phyloP scores from a whole-genome alignment of 2,797 vertebrate genomes.

The Gastrophryne carolinensis region DNA sequence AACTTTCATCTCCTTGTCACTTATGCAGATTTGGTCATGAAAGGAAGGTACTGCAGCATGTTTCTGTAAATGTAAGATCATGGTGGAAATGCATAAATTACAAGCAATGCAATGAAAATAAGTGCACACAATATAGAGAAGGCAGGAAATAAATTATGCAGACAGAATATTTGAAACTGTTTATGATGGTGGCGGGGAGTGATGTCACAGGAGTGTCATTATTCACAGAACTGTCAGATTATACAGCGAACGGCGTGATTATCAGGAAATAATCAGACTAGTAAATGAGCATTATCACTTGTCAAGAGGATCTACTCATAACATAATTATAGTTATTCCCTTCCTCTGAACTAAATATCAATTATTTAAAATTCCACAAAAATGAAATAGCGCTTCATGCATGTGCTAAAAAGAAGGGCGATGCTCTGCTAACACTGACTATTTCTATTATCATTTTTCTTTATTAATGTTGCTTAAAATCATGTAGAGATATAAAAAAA shows the following conservation, averaged over 20 bases:
- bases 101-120: neutral
- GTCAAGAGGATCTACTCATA: conserved; percentile 47
- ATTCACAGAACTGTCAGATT: conserved; percentile 47
- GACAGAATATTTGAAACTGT: conserved; percentile 11
- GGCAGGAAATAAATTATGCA: conserved; percentile 14
- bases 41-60: too few relatives aligned
- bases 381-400: neutral
- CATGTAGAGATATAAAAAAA: neutral
- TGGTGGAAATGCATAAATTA: neutral
- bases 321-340: conserved; percentile 42
- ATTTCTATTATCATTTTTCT: neutral
- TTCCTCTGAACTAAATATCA: conserved; percentile 32
- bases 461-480: neutral
- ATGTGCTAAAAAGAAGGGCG: neutral
- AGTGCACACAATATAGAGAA: neutral
- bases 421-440: neutral
- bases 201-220: conserved; percentile 42
- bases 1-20: too few relatives aligned
- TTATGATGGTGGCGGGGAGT: conserved; percentile 6
- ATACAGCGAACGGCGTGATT: conserved; percentile 45
- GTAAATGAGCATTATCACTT: conserved; percentile 45
- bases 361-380: conserved; percentile 33
- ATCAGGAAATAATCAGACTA: conserved; percentile 48
- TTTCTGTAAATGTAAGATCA: too few relatives aligned
- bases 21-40: too few relatives aligned